A percentile compares a stretch with the other conserved stretches of the same genome.
phyloP scores from a whole-genome alignment of 2,888 invertebrate species.

The Euplexia lucipara region DNA sequence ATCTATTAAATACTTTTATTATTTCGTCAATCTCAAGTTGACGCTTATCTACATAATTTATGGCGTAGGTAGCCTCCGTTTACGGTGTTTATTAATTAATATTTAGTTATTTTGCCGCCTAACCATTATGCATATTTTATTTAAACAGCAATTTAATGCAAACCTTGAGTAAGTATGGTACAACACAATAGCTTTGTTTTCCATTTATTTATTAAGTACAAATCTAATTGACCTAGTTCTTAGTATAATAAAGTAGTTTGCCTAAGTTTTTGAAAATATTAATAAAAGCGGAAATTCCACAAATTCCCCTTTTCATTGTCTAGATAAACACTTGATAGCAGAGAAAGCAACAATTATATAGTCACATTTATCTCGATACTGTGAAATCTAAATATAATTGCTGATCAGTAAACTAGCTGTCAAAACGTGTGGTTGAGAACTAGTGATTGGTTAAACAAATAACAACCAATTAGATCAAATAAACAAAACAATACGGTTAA shows the following conservation, averaged over 20 bases:
- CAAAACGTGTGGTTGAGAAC: too few relatives aligned
- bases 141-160: conserved; percentile 20
- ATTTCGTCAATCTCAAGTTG: too few relatives aligned
- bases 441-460: too few relatives aligned
- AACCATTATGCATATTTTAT: conserved; percentile 24
- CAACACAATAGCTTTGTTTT: conserved; percentile 17
- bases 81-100: conserved; percentile 12
- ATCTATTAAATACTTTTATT: too few relatives aligned
- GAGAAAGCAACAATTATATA: neutral
- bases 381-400: too few relatives aligned
- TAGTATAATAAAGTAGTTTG: conserved; percentile 20
- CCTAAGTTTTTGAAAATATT: conserved; percentile 9
- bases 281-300: neutral
- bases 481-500: too few relatives aligned
- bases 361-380: neutral
- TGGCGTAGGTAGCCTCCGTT: too few relatives aligned
- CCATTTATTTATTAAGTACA: conserved; percentile 14
- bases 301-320: too few relatives aligned
- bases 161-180: conserved; percentile 23
- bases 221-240: conserved; percentile 20
- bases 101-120: conserved; percentile 5
- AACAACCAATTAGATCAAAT: too few relatives aligned
- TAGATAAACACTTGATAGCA: too few relatives aligned
- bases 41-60: too few relatives aligned
- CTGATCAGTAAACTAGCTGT: too few relatives aligned